phyloP scores from a whole-genome alignment of 2,797 vertebrate genomes.

The Notolepis coatsorum region DNA sequence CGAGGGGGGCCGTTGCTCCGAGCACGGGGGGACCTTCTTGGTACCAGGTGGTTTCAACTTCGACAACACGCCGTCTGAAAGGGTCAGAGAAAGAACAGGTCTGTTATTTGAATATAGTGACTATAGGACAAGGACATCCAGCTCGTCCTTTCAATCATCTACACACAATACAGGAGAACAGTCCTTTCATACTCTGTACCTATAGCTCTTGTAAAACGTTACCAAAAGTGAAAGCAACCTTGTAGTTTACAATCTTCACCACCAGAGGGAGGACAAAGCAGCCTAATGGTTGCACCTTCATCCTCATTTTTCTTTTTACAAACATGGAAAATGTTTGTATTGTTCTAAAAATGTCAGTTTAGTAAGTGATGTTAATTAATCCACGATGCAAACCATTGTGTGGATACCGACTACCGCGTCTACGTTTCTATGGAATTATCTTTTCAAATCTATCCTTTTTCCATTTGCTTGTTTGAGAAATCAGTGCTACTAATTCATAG shows the following conservation, averaged over 20 bases:
- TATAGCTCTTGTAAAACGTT: no score
- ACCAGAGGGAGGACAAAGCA: conserved; percentile 57
- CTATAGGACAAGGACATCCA: background rate
- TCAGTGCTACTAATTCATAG: background rate
- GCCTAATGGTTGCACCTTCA: background rate
- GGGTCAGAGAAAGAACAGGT: conserved; percentile 43
- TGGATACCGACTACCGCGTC: background rate
- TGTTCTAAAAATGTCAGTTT: no score
- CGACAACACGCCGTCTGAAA: conserved; percentile 79
- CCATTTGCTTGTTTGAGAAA: background rate
- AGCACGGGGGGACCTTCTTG: conserved; percentile 81
- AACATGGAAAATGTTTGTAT: no score
- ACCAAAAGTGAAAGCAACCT: background rate
- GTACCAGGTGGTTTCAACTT: conserved; percentile 80
- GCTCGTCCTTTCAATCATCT: background rate
- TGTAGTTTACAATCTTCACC: conserved; percentile 51
- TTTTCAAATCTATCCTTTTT: no score
- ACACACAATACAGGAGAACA: no score
- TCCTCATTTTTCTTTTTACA: no score
- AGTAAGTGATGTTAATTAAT: background rate
- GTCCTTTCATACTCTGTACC: no score
- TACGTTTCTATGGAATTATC: no score
- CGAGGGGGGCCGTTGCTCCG: conserved; percentile 88
- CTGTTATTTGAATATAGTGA: conserved; percentile 17
- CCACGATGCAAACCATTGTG: background rate